Percentiles rank a stretch among this genome's conserved stretches.
phyloP scores from a whole-genome alignment of 2,888 invertebrate genomes.

The Elysia crispata region DNA sequence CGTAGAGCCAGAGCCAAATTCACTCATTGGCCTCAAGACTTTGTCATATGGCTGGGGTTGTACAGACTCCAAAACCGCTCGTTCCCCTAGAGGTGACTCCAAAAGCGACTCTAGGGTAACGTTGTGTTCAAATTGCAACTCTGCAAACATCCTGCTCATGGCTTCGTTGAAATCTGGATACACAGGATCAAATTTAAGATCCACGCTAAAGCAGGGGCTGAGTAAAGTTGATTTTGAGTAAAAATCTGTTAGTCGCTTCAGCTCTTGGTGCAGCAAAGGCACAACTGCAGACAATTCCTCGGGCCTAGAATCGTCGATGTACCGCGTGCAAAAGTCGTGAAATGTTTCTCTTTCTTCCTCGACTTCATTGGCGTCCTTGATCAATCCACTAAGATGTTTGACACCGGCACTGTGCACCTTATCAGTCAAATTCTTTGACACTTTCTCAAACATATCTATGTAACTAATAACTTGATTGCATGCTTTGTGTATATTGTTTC shows the following conservation, averaged over 20 bases:
- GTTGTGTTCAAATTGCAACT: neutral
- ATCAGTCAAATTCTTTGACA: too few relatives aligned
- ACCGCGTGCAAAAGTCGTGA: too few relatives aligned
- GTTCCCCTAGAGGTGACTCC: neutral
- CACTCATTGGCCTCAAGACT: neutral
- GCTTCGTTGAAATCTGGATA: slow-evolving; percentile 23
- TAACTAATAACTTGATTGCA: too few relatives aligned
- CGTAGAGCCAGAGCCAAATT: neutral
- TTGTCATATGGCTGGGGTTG: slow-evolving; percentile 2
- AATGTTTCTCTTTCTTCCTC: too few relatives aligned
- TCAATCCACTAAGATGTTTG: too few relatives aligned
- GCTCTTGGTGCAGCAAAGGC: neutral
- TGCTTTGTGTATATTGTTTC: too few relatives aligned
- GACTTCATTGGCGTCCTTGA: too few relatives aligned
- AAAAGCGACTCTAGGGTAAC: neutral
- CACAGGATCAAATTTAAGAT: slow-evolving; percentile 7
- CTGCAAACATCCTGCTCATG: slow-evolving; percentile 13
- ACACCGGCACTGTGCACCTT: too few relatives aligned
- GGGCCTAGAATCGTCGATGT: too few relatives aligned
- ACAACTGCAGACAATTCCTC: too few relatives aligned
- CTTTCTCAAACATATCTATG: too few relatives aligned
- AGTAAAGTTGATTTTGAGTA: neutral
- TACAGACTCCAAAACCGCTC: neutral
- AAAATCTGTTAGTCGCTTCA: neutral
- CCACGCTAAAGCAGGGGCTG: neutral